Percentiles rank a stretch among this genome's conserved stretches.
Conservation (phyloP, 2,888 invertebrate genomes). For the Phania funesta region DNA sequence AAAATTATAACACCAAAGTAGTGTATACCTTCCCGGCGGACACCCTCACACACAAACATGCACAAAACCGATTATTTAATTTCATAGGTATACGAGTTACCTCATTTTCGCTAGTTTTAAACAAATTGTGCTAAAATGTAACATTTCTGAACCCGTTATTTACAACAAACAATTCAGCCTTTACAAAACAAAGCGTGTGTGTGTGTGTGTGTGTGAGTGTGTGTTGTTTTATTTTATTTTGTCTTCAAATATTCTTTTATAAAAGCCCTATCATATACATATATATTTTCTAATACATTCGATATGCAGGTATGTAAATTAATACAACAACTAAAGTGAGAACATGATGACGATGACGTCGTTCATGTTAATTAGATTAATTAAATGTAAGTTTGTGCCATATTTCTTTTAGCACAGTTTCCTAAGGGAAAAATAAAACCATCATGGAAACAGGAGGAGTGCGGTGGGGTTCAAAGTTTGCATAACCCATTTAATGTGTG, state of each 20-base stretch:
- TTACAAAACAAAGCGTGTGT: no score
- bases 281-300: conserved; percentile 21
- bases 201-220: no score
- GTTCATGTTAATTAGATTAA: conserved; percentile 20
- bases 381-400: background rate
- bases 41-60: no score
- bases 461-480: conserved; percentile 34
- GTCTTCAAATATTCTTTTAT: conserved; percentile 1
- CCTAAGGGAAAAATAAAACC: background rate
- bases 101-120: no score
- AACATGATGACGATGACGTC: conserved; percentile 3
- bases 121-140: conserved; percentile 42
- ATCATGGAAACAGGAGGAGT: conserved; percentile 18
- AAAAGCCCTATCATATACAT: no score
- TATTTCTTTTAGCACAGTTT: background rate
- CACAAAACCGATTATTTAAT: no score
- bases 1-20: no score
- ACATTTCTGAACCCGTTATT: conserved; percentile 41
- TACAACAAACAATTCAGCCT: background rate
- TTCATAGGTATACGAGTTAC: no score
- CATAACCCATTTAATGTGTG: background rate
- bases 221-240: conserved; percentile 9
- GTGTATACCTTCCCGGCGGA: no score
- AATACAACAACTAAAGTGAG: conserved; percentile 20
- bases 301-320: conserved; percentile 50